phyloP scores from a whole-genome alignment of 2,888 invertebrate genomes.

The Brachypalpus laphriformis region DNA sequence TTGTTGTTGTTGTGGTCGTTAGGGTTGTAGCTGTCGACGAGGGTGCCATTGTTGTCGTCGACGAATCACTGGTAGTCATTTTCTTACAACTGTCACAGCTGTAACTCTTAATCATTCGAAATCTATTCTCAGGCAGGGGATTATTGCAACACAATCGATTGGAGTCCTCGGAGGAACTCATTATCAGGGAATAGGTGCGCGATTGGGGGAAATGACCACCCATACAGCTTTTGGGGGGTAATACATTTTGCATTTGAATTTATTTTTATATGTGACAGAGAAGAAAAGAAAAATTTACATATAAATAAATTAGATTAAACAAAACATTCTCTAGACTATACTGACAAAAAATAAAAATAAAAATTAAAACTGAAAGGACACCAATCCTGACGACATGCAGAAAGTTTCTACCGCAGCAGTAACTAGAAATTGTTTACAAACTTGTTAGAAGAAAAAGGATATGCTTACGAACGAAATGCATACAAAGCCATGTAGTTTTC shows the following conservation, averaged over 20 bases:
- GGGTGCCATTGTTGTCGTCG: conserved; percentile 75
- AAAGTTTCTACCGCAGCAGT: conserved; percentile 34
- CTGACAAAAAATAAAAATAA: conserved; percentile 23
- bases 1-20: conserved; percentile 81
- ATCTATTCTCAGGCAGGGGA: conserved; percentile 70
- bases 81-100: conserved; percentile 80
- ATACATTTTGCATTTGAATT: conserved; percentile 24
- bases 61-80: conserved; percentile 58
- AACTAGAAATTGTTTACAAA: conserved; percentile 10
- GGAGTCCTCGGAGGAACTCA: conserved; percentile 83
- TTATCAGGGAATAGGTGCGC: conserved; percentile 83
- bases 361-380: background rate
- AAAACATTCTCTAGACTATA: conserved; percentile 49
- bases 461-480: conserved; percentile 12
- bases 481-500: conserved; percentile 2
- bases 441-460: conserved; percentile 12
- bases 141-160: conserved; percentile 79
- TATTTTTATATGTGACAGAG: conserved; percentile 31
- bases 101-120: conserved; percentile 80
- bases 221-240: conserved; percentile 79
- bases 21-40: conserved; percentile 76
- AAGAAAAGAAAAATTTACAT: conserved; percentile 44
- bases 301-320: conserved; percentile 50
- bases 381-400: conserved; percentile 23
- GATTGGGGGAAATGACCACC: conserved; percentile 83